Evolutionary conservation across 2,113 vertebrate species (phyloP), one percentile per base, ranked within the genome.

Genomic region (Notothenia rossii): DNA sequence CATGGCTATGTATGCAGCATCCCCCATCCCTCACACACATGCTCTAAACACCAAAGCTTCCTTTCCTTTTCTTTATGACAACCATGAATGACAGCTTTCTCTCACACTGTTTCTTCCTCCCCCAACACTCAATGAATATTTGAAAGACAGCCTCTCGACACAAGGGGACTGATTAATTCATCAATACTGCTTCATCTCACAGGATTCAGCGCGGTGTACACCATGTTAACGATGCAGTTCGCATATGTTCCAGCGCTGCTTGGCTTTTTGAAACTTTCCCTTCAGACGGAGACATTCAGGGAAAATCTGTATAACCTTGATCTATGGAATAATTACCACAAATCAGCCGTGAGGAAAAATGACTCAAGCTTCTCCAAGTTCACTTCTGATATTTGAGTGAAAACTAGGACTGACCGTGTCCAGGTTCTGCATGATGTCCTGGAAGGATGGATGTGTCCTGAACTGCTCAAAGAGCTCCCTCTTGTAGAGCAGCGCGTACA

Each of bases 351-450:
- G 56, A 56, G 8, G 13, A 15, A 5, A n/a, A 58, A 66, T 22
- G 1, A 29, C 33, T 29, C 3, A 18, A 40, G 46, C 13, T 55
- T 63, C 45, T 54, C 14, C 74, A n/a, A 18, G 25, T 68, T 79
- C 2, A 51, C 40, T 18, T 55, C 6, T 56, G 10, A 60, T 46
- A 43, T 69, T n/a, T 40, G 20, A 9, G n/a, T 25, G 22, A 10
- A 54, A n/a, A 29, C 6, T 7, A 11, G 0, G 18, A 80, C 97
- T 95, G 83, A 99, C 98, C 96, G 97, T 96, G 77, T 99, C 98
- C 48, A 99, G 96, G 87, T 99, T 99, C 80, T 99, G 98, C 98
- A 99, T 99, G 89, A 99, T 96, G 92, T 99, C 98, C 90, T 99
- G 98, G 94, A 99, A 99, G 68, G 97, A 99, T 2, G 98, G 98